Base-by-base conservation (phyloP, 2,888 invertebrate genomes). In the Pediacus dermestoides region DNA sequence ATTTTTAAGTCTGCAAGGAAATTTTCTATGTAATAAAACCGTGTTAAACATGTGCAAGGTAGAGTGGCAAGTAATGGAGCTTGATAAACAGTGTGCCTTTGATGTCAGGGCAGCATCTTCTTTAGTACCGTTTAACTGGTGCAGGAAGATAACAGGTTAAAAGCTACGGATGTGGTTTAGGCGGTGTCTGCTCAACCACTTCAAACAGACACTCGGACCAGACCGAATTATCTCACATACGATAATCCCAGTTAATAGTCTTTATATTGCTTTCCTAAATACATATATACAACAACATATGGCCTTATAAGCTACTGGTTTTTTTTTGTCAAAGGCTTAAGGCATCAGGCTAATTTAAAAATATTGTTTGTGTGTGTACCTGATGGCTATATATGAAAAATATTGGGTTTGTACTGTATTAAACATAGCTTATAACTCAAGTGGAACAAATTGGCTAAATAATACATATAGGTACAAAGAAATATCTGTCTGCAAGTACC, bases 91-190 rank as follows among this genome's bases (percentile, higher is more conserved):
- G 30, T 31, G 22, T 34, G 44, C 38, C 44, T 44, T 44, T 44
- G 44, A 44, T 41, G 44, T 44, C 21, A 18, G 21, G n/a, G 21
- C 21, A 18, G 21, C 21, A 18, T 6, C 21, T 7, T 6, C 6
- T 7, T 18, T n/a, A 7, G 6, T n/a, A 7, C n/a, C 21, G n/a
- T 18, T n/a, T 7, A n/a, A 6, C 6, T 18, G 21, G 6, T n/a
- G n/a, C 21, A n/a, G 6, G 21, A 18, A 18, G 21, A 18, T 18
- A 18, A 18, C 21, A 18, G 21, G 21, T 18, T 18, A 18, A 18
- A 18, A 6, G 21, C 21, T 18, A 50, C 58, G 58, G 58, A 58
- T 58, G 58, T 58, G 58, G 58, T 50, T 44, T 45, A 34, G 35
- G 34, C 40, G 46, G 50, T 46, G 50, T 51, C 48, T 49, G 53